A percentile compares a stretch with the other conserved stretches of the same genome.
phyloP scores from a whole-genome alignment of 2,113 vertebrate species.

The Noturus placidus region DNA sequence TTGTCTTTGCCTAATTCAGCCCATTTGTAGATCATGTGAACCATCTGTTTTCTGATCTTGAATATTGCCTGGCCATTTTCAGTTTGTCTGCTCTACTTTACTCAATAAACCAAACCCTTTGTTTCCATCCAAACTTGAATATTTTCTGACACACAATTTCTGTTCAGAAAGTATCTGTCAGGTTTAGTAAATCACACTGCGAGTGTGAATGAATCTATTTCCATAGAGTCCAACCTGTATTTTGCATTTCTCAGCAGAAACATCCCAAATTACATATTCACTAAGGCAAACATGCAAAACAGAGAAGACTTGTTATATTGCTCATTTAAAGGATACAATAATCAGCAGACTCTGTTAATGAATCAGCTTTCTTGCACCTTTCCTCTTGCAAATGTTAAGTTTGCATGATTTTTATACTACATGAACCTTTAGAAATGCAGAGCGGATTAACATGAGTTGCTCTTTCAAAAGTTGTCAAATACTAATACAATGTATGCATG shows the following conservation, averaged over 20 bases:
- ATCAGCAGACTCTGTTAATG: background rate
- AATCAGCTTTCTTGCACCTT: background rate
- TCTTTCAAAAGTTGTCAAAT: background rate
- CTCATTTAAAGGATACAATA: background rate
- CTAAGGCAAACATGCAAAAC: background rate
- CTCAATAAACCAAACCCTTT: background rate
- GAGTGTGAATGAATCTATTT: background rate
- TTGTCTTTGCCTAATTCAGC: background rate
- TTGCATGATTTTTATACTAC: background rate
- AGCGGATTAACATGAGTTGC: background rate
- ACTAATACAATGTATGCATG: background rate
- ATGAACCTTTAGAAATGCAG: background rate
- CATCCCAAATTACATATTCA: background rate
- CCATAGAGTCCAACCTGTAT: background rate
- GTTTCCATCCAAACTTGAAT: background rate
- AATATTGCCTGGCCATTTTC: background rate
- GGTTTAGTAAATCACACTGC: slow-evolving; percentile 18
- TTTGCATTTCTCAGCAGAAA: slow-evolving; percentile 20
- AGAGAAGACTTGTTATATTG: background rate
- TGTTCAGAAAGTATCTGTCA: slow-evolving; percentile 9
- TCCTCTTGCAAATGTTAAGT: background rate
- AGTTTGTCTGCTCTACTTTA: background rate
- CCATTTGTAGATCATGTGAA: background rate
- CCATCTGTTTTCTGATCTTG: slow-evolving; percentile 4
- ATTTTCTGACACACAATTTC: slow-evolving; percentile 6